These are phyloP conservation scores for Chironomus striatipennis DNA, from an alignment of 1,140 invertebrate species.

Conservation along the genomic window DNA sequence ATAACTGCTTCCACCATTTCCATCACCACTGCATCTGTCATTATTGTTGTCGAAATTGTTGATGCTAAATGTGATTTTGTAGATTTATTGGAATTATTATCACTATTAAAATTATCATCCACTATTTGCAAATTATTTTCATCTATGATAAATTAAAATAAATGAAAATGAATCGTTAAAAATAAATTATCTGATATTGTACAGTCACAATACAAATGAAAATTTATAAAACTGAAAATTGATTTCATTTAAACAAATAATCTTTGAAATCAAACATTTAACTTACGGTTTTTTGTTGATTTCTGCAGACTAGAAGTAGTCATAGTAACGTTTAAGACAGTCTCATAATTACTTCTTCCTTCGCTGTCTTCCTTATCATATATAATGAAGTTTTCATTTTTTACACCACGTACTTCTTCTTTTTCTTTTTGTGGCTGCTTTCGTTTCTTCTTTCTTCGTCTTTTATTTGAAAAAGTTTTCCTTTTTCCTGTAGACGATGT, in stretches of 20 bases:
- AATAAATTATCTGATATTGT: too few relatives aligned
- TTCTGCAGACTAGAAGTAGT: not conserved
- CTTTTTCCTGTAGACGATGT: not conserved
- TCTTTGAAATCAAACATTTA: too few relatives aligned
- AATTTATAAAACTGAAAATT: too few relatives aligned
- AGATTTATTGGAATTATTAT: not conserved
- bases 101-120: not conserved
- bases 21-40: not conserved
- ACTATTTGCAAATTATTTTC: not conserved
- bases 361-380: not conserved
- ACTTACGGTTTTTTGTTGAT: not conserved
- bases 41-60: not conserved
- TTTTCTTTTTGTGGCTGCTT: not conserved
- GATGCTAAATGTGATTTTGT: not conserved
- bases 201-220: too few relatives aligned
- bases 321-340: not conserved
- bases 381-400: not conserved
- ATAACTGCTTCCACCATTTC: conserved; percentile 8
- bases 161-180: too few relatives aligned
- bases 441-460: not conserved
- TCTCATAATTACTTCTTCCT: not conserved
- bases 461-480: conserved; percentile 3
- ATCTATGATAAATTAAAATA: too few relatives aligned
- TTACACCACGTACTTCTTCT: not conserved
- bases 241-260: too few relatives aligned